Base-by-base conservation (phyloP, 2,797 vertebrate genomes). In the Cryptoblepharus egeriae region DNA sequence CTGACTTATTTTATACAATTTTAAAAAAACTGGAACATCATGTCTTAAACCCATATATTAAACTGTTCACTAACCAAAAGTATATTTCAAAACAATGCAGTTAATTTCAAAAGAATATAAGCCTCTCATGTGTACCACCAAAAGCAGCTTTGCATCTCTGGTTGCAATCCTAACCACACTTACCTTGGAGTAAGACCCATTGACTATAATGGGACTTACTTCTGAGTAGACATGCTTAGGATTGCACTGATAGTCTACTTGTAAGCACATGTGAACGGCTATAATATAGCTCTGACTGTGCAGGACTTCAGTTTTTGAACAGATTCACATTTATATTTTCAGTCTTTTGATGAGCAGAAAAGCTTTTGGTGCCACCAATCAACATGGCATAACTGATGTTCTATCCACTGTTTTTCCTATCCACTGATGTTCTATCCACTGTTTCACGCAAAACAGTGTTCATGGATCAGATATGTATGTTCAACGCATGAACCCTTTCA, bases 1-100 rank as follows among this genome's bases (percentile, higher is more conserved):
- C 79, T 85, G 86, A 79, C 84, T 88, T 82, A 87, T 92, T 88
- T 30, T 45, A 81, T 64, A 82, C 1, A 0, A 5, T 60, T 68
- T 80, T 81, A 77, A 42, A 80, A 22, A 81, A 90, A 71, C 18
- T 58, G 79, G 74, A 80, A 83, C 11, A 71, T n/a, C 5, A 4
- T 0, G 2, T 5, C 22, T 77, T 85, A 81, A 87, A 81, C 71
- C 5, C 42, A 5, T 45, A 11, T 45, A 5, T 45, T 45, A 45
- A 49, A 13, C 7, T 67, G 63, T 75, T 83, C 4, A 0, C 77
- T 87, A 30, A 39, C 71, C 89, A 64, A 42, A 60, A 57, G 80
- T 60, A 88, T 70, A 58, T 89, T 88, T 88, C 84, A 72, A 86
- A 72, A 64, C 20, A 20, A 52, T 77, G n/a, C n/a, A n/a, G n/a